These are phyloP conservation scores for Anguilla megastoma DNA, from an alignment of 2,797 vertebrate species.

Conservation along the genomic window DNA sequence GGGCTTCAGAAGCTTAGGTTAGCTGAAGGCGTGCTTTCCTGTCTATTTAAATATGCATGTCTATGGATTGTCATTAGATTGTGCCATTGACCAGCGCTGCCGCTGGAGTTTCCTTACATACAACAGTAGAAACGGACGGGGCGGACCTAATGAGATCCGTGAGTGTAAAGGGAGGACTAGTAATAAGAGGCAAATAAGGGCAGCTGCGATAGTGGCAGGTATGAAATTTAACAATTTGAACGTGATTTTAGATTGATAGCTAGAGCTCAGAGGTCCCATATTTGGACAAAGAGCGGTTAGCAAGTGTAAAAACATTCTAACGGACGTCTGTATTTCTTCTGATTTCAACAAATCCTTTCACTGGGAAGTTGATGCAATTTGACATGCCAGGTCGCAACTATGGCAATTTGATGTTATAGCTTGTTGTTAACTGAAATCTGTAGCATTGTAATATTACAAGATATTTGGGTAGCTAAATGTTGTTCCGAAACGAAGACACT, in stretches of 20 bases:
- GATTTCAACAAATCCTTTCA: constrained; percentile 13
- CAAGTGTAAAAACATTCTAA: background rate
- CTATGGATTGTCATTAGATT: background rate
- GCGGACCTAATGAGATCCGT: constrained; percentile 55
- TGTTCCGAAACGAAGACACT: background rate
- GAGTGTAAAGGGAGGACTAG: constrained; percentile 71
- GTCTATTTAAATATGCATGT: no score
- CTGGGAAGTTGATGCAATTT: constrained; percentile 33
- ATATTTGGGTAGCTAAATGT: background rate
- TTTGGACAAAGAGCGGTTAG: background rate
- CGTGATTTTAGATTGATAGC: background rate
- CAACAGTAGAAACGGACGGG: constrained; percentile 2
- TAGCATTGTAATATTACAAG: background rate
- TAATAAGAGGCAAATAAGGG: constrained; percentile 24
- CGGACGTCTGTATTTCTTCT: background rate
- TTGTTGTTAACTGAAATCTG: background rate
- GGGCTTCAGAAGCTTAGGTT: no score
- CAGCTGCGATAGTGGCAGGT: constrained; percentile 29
- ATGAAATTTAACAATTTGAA: constrained; percentile 13
- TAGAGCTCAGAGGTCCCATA: background rate
- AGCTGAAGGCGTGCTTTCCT: no score
- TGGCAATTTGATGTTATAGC: background rate
- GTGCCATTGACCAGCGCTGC: background rate
- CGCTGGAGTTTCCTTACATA: background rate
- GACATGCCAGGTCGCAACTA: background rate